These are phyloP conservation scores for Rhogogaster chlorosoma DNA, from an alignment of 2,888 invertebrate genomes.

Conservation along the genomic window DNA sequence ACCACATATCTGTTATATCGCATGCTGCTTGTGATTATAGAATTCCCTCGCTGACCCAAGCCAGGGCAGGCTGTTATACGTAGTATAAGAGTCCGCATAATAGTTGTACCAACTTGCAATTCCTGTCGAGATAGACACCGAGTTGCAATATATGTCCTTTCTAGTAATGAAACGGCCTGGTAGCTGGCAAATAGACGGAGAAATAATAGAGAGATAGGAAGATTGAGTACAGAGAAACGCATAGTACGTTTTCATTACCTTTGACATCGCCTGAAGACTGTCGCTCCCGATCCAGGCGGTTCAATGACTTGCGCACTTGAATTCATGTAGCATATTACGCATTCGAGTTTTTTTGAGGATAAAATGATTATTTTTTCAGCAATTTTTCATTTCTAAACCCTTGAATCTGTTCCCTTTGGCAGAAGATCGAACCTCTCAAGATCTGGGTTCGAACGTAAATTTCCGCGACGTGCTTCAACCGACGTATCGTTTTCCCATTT, in stretches of 20 bases:
- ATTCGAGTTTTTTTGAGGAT: background rate
- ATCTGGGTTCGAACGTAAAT: background rate
- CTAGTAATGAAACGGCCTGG: background rate
- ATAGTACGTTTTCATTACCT: slow-evolving; percentile 1
- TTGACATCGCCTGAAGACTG: background rate
- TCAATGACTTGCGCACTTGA: background rate
- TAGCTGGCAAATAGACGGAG: background rate
- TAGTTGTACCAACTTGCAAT: background rate
- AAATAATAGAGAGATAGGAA: background rate
- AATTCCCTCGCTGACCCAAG: background rate
- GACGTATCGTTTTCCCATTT: slow-evolving; percentile 1
- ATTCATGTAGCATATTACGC: background rate
- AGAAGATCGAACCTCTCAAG: background rate
- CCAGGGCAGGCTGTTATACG: background rate
- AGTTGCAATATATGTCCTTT: background rate
- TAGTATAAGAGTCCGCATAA: background rate
- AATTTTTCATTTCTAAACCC: background rate
- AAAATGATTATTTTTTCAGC: background rate
- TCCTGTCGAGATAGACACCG: background rate
- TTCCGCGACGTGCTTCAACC: background rate
- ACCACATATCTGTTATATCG: background rate
- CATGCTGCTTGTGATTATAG: slow-evolving; percentile 9
- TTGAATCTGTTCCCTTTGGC: background rate
- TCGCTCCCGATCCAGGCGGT: background rate
- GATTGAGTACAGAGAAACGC: background rate